Percentiles rank a stretch among this genome's conserved stretches.
These are phyloP conservation scores for Pseudois nayaur DNA, from an alignment of 2,113 vertebrate species.

Conservation along the genomic window DNA sequence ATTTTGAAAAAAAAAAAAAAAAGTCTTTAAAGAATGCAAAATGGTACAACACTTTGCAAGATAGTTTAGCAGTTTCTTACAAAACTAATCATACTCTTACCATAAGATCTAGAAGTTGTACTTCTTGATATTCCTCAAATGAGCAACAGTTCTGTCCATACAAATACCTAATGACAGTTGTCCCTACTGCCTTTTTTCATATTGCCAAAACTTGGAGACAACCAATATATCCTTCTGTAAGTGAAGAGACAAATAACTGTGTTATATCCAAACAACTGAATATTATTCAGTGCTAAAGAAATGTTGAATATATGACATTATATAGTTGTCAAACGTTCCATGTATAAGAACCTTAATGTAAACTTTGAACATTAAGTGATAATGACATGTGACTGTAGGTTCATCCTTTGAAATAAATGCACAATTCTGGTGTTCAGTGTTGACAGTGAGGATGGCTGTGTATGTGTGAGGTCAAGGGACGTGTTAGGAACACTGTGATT, in stretches of 20 bases:
- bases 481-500: background rate
- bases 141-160: background rate
- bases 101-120: background rate
- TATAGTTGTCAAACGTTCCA: background rate
- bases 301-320: background rate
- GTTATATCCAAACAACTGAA: background rate
- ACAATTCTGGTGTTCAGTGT: background rate
- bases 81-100: background rate
- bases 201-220: background rate
- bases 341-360: background rate
- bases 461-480: too few species aligned
- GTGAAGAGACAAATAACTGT: background rate
- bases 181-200: background rate
- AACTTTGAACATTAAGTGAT: background rate
- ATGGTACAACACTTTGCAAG: background rate
- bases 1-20: background rate
- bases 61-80: background rate
- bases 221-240: background rate
- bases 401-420: background rate
- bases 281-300: background rate
- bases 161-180: background rate
- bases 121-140: background rate
- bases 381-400: background rate
- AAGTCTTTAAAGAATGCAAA: too few species aligned
- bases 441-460: background rate